Evolutionary conservation across 1,140 invertebrate species (phyloP).

Genomic region (Papilio helenus): DNA sequence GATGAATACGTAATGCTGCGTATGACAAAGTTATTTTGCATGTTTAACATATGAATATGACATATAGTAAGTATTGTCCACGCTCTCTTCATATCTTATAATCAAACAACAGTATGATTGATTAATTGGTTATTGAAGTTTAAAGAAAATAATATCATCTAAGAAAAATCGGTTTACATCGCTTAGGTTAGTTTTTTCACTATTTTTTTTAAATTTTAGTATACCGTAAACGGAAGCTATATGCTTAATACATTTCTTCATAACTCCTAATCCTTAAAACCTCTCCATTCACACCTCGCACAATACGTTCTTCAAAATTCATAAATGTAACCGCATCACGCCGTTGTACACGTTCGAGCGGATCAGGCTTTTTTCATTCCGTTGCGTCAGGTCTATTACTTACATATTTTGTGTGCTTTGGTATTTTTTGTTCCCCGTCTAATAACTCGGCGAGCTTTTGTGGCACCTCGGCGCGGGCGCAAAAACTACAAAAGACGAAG

Average conservation of each 20-base stretch:
- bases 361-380: constrained; percentile 63
- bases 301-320: constrained; percentile 67
- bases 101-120: background rate
- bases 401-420: constrained; percentile 66
- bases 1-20: constrained; percentile 13
- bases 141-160: background rate
- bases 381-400: constrained; percentile 71
- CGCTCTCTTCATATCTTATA: background rate
- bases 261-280: constrained; percentile 45
- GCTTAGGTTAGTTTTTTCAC: background rate
- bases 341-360: constrained; percentile 59
- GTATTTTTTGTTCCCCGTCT: constrained; percentile 72
- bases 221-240: background rate
- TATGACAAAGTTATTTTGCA: constrained; percentile 21
- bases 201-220: background rate
- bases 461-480: constrained; percentile 76
- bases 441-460: constrained; percentile 80
- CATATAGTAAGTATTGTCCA: background rate
- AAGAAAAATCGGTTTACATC: background rate
- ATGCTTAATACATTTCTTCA: background rate
- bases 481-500: constrained; percentile 78
- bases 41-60: constrained; percentile 6
- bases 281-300: constrained; percentile 76
- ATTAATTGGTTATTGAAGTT: background rate
- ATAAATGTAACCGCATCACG: constrained; percentile 74